Evolutionary conservation across 2,113 vertebrate species (phyloP).

Genomic region (Bungarus multicinctus): DNA sequence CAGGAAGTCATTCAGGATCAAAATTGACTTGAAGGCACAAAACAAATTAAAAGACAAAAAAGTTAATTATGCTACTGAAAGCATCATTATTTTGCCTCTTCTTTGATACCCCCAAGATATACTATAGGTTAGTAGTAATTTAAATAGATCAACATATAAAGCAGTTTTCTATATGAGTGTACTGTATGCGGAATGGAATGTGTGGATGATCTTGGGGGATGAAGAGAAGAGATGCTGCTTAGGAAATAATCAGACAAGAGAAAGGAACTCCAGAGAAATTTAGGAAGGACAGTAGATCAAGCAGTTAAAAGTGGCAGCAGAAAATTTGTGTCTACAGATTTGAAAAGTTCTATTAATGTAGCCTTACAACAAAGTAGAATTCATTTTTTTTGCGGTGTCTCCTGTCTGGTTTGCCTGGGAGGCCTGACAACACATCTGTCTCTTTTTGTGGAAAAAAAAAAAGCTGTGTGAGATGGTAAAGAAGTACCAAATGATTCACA

Average conservation of each 20-base stretch:
- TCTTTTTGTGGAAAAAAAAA: not conserved
- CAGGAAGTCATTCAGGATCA: not conserved
- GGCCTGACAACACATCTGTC: not conserved
- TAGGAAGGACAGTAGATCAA: not conserved
- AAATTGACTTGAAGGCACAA: not conserved
- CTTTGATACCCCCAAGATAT: not conserved
- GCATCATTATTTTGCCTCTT: not conserved
- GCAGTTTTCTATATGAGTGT: not conserved
- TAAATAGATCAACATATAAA: not conserved
- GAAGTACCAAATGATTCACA: not conserved
- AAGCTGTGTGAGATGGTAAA: not conserved
- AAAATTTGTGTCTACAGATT: not conserved
- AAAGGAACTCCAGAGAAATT: not conserved
- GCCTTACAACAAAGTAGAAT: not conserved
- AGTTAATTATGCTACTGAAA: not conserved
- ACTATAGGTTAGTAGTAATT: not conserved
- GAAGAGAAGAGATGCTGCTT: not conserved
- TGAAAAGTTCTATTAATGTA: not conserved
- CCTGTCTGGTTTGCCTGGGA: not conserved
- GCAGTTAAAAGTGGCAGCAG: no score
- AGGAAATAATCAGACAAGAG: not conserved
- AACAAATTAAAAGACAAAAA: not conserved
- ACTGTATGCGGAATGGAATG: not conserved
- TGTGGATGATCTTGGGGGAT: not conserved
- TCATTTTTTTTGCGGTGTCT: not conserved